Evolutionary conservation across 2,113 vertebrate species (phyloP).

Genomic region (Platysteira castanea): DNA sequence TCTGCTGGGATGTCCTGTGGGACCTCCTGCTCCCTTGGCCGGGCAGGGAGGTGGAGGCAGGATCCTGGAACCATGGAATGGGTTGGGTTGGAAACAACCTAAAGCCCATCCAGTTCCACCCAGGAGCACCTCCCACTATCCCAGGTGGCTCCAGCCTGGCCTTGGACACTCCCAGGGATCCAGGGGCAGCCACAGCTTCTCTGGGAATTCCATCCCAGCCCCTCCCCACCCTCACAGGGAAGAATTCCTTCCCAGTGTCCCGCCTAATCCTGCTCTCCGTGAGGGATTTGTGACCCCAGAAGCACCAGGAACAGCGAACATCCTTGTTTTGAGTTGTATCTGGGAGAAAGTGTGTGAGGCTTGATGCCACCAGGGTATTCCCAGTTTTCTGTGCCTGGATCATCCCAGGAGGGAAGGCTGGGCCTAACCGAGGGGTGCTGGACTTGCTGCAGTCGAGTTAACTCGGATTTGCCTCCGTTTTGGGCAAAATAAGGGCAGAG

Average conservation of each 20-base stretch:
- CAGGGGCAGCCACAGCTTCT: neutral
- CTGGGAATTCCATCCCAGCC: neutral
- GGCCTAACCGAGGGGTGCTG: neutral
- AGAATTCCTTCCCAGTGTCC: neutral
- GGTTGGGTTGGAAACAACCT: neutral
- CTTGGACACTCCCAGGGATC: neutral
- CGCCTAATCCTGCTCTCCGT: neutral
- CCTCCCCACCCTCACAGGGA: neutral
- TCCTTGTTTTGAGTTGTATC: neutral
- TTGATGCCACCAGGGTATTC: accelerated
- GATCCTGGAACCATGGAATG: neutral
- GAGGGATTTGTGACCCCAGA: neutral
- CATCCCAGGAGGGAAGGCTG: neutral
- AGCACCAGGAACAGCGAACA: neutral
- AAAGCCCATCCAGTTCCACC: neutral
- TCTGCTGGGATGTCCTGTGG: neutral
- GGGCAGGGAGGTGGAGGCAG: neutral
- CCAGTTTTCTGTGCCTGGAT: neutral
- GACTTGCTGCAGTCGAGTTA: accelerated
- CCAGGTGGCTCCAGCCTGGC: accelerated
- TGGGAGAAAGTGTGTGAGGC: accelerated
- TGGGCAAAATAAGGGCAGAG: neutral
- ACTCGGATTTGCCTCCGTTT: neutral
- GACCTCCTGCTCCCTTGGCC: neutral
- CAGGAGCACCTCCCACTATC: neutral